phyloP scores from a whole-genome alignment of 2,113 vertebrate genomes.

The Odocoileus virginianus region DNA sequence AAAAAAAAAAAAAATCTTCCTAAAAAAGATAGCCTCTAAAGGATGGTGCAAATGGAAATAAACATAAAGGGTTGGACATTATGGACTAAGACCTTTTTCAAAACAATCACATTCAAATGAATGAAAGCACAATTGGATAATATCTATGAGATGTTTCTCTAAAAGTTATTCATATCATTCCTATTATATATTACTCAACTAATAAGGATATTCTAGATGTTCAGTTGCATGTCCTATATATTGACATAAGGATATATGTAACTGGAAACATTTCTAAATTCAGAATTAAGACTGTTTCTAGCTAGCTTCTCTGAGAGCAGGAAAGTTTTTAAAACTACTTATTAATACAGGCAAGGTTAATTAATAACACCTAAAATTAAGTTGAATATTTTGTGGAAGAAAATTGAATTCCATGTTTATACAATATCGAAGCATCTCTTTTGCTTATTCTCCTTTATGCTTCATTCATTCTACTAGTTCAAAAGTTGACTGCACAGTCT shows the following conservation, averaged over 20 bases:
- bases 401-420: neutral
- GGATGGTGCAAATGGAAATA: conserved; percentile 23
- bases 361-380: neutral
- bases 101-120: conserved; percentile 17
- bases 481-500: conserved; percentile 31
- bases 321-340: neutral
- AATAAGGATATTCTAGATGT: conserved; percentile 29
- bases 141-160: neutral
- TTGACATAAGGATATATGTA: neutral
- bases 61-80: neutral
- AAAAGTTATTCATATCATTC: conserved; percentile 19
- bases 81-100: conserved; percentile 20
- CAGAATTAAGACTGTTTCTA: neutral
- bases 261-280: neutral
- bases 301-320: conserved; percentile 17
- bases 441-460: conserved; percentile 32
- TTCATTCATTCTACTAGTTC: conserved; percentile 42
- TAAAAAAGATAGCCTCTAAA: neutral
- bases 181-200: neutral
- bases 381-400: neutral
- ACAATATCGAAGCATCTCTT: neutral
- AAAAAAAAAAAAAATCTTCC: neutral
- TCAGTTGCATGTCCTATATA: neutral
- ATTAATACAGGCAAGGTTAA: neutral
- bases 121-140: conserved; percentile 11